Percentiles rank a stretch among this genome's conserved stretches.
Evolutionary conservation across 2,113 vertebrate species (phyloP).

Genomic region (Vimba vimba): DNA sequence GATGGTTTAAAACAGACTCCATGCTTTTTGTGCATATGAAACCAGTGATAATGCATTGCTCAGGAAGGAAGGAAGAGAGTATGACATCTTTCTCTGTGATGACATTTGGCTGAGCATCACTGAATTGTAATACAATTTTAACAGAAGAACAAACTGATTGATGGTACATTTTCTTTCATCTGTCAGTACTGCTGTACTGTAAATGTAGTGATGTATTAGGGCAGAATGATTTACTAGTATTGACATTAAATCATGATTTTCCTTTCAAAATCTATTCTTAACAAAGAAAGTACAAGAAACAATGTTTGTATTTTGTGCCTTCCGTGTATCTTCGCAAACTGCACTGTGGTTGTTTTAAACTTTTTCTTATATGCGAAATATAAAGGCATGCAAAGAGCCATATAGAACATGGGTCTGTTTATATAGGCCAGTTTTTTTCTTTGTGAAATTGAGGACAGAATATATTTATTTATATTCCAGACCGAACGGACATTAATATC

Average conservation of each 20-base stretch:
- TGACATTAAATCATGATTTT: too few relatives aligned
- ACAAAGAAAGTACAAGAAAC: too few relatives aligned
- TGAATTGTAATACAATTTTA: background rate
- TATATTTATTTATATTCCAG: slow-evolving; percentile 43
- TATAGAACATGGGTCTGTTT: background rate
- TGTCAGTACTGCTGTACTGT: background rate
- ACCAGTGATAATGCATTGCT: background rate
- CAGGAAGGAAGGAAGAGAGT: background rate
- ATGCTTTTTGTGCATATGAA: background rate
- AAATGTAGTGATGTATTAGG: too few relatives aligned
- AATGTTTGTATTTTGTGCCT: too few relatives aligned
- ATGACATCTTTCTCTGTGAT: background rate
- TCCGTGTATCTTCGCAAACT: background rate
- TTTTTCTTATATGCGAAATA: background rate
- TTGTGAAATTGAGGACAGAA: slow-evolving; percentile 11
- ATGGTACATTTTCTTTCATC: background rate
- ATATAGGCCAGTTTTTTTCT: slow-evolving; percentile 28
- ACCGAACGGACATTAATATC: slow-evolving; percentile 14
- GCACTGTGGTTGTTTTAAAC: background rate
- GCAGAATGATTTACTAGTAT: too few relatives aligned
- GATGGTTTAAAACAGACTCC: background rate
- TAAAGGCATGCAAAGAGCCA: background rate
- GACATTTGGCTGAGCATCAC: background rate
- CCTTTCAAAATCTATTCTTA: too few relatives aligned
- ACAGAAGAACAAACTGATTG: background rate